phyloP scores from a whole-genome alignment of 1,140 invertebrate genomes.

The Pseudobourletiella spinata region DNA sequence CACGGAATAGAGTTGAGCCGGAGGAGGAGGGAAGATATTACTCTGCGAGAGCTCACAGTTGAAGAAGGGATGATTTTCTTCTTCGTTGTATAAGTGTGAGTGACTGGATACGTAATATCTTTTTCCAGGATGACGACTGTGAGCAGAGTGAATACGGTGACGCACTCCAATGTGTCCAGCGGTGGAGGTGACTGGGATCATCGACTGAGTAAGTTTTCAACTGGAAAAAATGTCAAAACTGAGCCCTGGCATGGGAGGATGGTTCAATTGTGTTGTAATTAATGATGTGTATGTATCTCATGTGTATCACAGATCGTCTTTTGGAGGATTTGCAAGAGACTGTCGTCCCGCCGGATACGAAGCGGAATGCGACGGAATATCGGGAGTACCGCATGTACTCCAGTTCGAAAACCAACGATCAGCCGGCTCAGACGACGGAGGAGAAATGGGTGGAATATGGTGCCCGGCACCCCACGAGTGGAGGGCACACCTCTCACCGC shows the following conservation, averaged over 20 bases:
- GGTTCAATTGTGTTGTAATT: neutral
- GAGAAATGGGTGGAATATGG: slow-evolving; percentile 36
- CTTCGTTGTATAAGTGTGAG: neutral
- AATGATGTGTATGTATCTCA: neutral
- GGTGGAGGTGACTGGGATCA: slow-evolving; percentile 34
- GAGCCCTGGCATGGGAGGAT: no score
- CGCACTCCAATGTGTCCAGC: slow-evolving; percentile 27
- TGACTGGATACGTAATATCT: neutral
- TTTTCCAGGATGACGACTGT: slow-evolving; percentile 32
- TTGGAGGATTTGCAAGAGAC: slow-evolving; percentile 35
- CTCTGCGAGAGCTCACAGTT: neutral
- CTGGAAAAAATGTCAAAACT: no score
- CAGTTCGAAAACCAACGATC: slow-evolving; percentile 17
- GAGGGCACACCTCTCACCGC: neutral
- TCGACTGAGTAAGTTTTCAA: slow-evolving; percentile 25
- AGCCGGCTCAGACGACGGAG: slow-evolving; percentile 25
- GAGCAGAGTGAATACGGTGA: slow-evolving; percentile 29
- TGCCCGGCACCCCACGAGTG: neutral
- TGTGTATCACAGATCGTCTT: slow-evolving; percentile 22
- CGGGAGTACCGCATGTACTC: slow-evolving; percentile 32
- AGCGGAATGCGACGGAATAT: slow-evolving; percentile 19
- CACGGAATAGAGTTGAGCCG: neutral
- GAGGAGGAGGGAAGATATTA: neutral
- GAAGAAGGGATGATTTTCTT: neutral
- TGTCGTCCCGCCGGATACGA: slow-evolving; percentile 22